These are phyloP conservation scores for Sebastes hubbsi DNA, from an alignment of 2,797 vertebrate genomes.

Conservation along the genomic window DNA sequence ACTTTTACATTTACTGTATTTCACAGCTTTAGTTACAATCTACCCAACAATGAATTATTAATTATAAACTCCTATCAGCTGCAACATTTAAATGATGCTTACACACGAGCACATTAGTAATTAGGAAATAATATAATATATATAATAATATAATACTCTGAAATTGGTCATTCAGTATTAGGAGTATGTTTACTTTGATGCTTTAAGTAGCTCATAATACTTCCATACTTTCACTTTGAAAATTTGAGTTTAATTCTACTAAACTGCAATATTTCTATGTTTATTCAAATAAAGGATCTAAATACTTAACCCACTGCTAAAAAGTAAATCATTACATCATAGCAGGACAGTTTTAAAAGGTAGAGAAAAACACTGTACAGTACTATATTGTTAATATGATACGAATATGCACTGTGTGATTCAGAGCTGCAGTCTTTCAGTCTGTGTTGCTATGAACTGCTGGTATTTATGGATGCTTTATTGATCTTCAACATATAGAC, in stretches of 20 bases:
- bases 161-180: background rate
- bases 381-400: background rate
- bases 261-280: background rate
- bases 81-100: background rate
- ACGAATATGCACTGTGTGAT: background rate
- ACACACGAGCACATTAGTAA: background rate
- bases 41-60: background rate
- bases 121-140: background rate
- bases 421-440: constrained; percentile 9
- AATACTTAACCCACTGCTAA: background rate
- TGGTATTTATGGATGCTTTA: constrained; percentile 45
- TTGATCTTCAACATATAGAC: constrained; percentile 35
- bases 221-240: background rate
- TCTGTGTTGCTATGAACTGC: constrained; percentile 23
- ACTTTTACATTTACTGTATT: background rate
- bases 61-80: background rate
- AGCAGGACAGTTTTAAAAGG: background rate
- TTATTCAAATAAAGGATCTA: background rate
- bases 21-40: background rate
- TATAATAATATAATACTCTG: background rate
- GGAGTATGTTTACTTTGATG: background rate
- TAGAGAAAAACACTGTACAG: background rate
- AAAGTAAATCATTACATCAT: background rate
- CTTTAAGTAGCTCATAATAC: background rate
- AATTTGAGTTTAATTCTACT: background rate